Conservation (phyloP, 2,888 invertebrate species). For the Neoaliturus tenellus region DNA sequence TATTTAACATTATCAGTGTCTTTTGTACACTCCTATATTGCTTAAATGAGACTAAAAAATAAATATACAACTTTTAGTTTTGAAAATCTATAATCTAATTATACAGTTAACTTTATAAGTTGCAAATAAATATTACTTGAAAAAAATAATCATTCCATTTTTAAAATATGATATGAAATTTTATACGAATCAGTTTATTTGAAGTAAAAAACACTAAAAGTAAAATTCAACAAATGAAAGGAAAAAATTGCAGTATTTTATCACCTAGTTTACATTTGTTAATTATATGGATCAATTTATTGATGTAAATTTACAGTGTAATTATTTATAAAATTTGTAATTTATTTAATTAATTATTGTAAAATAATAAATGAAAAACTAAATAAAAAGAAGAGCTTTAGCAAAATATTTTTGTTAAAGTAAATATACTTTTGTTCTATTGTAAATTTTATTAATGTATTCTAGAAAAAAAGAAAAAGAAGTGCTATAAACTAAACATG, state of each 20-base stretch:
- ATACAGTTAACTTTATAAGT: too few relatives aligned
- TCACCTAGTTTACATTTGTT: background rate
- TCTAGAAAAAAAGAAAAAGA: background rate
- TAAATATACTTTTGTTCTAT: too few relatives aligned
- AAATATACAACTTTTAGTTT: background rate
- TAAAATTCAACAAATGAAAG: too few relatives aligned
- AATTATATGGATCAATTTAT: background rate
- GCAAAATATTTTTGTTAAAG: too few relatives aligned
- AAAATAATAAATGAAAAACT: background rate
- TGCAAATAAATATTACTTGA: too few relatives aligned
- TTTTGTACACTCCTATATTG: slow-evolving; percentile 7
- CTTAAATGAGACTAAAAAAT: background rate
- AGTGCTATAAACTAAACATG: slow-evolving; percentile 11
- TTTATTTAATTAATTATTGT: background rate
- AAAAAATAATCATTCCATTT: too few relatives aligned
- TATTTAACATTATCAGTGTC: background rate
- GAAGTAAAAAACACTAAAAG: too few relatives aligned
- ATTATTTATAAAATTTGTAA: background rate
- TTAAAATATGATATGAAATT: too few relatives aligned
- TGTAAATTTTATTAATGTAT: background rate
- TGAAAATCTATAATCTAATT: background rate
- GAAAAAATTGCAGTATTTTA: too few relatives aligned
- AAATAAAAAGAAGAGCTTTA: too few relatives aligned
- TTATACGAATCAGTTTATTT: too few relatives aligned
- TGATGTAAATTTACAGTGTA: background rate